These are phyloP conservation scores for Porites divaricata DNA, from an alignment of 92 coral and sea anemone species.

Conservation along the genomic window DNA sequence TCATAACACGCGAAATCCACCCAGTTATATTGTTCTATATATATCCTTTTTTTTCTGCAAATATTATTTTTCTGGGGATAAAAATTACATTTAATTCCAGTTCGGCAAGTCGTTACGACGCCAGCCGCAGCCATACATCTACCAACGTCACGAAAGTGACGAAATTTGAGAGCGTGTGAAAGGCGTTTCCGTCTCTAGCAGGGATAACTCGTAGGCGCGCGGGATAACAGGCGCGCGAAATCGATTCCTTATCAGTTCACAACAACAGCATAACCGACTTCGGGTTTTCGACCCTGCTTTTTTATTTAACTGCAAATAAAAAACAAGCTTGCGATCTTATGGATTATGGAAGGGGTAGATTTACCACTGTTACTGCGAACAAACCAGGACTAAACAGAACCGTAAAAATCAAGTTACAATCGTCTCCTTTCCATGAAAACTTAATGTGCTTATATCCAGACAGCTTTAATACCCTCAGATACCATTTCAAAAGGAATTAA, in stretches of 20 bases:
- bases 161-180: background rate
- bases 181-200: background rate
- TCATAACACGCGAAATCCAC: too few relatives aligned
- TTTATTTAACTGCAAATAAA: background rate
- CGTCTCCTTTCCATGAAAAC: background rate
- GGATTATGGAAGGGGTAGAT: background rate
- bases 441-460: background rate
- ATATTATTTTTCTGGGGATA: background rate
- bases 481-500: background rate
- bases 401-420: background rate
- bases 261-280: background rate
- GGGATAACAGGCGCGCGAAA: conserved; percentile 38
- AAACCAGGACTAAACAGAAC: too few relatives aligned
- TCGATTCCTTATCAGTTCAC: conserved; percentile 7
- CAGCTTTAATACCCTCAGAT: background rate
- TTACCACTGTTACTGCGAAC: background rate
- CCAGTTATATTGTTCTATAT: too few relatives aligned
- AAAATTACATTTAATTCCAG: background rate
- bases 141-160: too few relatives aligned
- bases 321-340: background rate
- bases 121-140: background rate
- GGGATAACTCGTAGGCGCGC: conserved; percentile 22
- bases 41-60: too few relatives aligned
- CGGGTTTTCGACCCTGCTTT: background rate
- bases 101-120: background rate